phyloP scores from a whole-genome alignment of 1,140 invertebrate genomes.

The Pseudoatta argentina region DNA sequence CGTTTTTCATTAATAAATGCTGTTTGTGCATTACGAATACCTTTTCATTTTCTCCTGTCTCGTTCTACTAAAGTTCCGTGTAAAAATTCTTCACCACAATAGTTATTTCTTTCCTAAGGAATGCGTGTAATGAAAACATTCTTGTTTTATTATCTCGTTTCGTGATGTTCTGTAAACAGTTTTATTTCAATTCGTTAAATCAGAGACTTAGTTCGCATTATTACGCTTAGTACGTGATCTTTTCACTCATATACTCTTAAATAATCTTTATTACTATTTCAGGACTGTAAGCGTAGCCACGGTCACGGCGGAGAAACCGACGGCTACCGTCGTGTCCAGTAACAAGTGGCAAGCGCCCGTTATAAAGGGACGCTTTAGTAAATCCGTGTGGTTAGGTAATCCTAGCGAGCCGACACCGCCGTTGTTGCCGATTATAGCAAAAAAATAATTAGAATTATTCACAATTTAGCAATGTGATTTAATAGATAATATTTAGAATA shows the following conservation, averaged over 20 bases:
- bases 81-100: not conserved
- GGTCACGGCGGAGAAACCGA: constrained; percentile 77
- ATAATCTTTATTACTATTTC: constrained; percentile 75
- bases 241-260: constrained; percentile 11
- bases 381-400: constrained; percentile 82
- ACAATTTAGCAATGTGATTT: constrained; percentile 17
- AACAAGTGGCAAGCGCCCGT: constrained; percentile 84
- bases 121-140: not conserved
- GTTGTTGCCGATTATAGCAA: constrained; percentile 76
- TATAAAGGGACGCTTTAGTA: constrained; percentile 84
- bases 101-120: not conserved
- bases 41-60: constrained; percentile 74
- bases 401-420: constrained; percentile 78
- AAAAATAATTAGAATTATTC: constrained; percentile 74
- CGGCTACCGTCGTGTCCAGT: constrained; percentile 72
- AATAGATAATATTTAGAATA: constrained; percentile 35
- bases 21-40: constrained; percentile 67
- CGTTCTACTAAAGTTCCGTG: constrained; percentile 19
- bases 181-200: not conserved
- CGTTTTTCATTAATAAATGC: constrained; percentile 78
- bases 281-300: constrained; percentile 77
- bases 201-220: not conserved
- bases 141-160: not conserved
- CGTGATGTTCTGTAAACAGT: not conserved
- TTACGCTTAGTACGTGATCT: not conserved